phyloP scores from a whole-genome alignment of 2,113 vertebrate species.

The Odontophorus gujanensis region DNA sequence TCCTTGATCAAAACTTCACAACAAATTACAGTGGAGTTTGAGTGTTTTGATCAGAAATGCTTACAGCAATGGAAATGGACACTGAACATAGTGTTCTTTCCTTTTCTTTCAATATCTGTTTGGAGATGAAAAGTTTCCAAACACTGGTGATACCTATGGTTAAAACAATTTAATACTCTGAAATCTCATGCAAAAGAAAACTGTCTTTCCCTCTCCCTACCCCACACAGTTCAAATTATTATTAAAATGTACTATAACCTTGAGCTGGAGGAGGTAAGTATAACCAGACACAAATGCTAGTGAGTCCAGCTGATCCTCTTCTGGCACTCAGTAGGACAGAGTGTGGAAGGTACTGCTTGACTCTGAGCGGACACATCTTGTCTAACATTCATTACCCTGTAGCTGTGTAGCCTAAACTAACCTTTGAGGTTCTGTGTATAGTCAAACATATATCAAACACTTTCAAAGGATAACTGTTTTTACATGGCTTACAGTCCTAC shows the following conservation, averaged over 20 bases:
- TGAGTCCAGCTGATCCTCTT: neutral
- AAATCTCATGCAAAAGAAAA: neutral
- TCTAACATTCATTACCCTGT: neutral
- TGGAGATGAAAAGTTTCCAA: neutral
- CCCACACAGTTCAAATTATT: neutral
- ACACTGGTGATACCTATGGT: neutral
- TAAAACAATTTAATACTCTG: neutral
- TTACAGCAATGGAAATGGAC: neutral
- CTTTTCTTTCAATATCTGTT: neutral
- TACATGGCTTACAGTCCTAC: neutral
- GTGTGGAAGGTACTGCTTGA: neutral
- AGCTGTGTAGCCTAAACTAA: neutral
- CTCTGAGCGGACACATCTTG: neutral
- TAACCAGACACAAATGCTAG: neutral
- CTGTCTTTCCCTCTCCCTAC: neutral
- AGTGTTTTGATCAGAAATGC: neutral
- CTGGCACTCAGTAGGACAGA: neutral
- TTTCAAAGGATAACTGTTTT: neutral
- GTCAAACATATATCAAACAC: neutral
- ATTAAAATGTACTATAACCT: neutral
- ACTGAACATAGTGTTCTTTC: neutral
- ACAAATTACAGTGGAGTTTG: neutral
- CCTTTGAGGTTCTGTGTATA: neutral
- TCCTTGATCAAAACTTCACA: neutral
- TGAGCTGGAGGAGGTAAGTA: neutral